Percentiles rank a stretch among this genome's conserved stretches.
Evolutionary conservation across 2,113 vertebrate genomes (phyloP).

Genomic region (Grammomys surdaster): DNA sequence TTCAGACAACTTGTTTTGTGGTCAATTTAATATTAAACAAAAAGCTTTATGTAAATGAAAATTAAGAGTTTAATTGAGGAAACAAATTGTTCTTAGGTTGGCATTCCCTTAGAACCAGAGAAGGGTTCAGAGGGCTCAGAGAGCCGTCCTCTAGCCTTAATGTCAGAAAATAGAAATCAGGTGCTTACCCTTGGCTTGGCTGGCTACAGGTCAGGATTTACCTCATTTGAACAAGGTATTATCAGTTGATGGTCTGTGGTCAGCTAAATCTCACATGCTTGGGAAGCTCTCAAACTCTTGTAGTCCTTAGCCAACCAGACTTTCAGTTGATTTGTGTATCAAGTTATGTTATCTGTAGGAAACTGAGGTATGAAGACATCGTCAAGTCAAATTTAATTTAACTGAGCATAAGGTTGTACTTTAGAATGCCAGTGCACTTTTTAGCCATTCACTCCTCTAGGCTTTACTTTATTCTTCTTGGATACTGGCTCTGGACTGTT

Average conservation of each 20-base stretch:
- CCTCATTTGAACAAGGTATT: neutral
- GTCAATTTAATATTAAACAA: neutral
- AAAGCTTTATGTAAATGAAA: neutral
- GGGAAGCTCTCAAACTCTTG: neutral
- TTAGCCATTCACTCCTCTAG: neutral
- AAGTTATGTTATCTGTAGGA: neutral
- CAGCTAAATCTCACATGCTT: neutral
- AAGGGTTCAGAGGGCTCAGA: neutral
- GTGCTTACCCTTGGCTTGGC: neutral
- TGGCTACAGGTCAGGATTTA: neutral
- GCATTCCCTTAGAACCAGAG: neutral
- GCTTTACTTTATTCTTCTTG: neutral
- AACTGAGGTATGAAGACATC: neutral
- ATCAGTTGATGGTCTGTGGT: neutral
- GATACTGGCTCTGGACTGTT: neutral
- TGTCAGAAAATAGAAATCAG: neutral
- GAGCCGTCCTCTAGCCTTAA: neutral
- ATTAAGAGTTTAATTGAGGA: neutral
- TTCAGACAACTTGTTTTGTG: slow-evolving; percentile 3
- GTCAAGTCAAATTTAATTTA: neutral
- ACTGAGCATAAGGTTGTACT: neutral
- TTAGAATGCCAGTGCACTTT: neutral
- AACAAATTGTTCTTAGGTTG: neutral
- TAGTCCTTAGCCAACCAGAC: neutral
- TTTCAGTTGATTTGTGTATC: neutral